Evolutionary conservation across 2,888 invertebrate genomes (phyloP), one percentile per base, ranked within the genome.

Genomic region (Rhabditoides inermis): DNA sequence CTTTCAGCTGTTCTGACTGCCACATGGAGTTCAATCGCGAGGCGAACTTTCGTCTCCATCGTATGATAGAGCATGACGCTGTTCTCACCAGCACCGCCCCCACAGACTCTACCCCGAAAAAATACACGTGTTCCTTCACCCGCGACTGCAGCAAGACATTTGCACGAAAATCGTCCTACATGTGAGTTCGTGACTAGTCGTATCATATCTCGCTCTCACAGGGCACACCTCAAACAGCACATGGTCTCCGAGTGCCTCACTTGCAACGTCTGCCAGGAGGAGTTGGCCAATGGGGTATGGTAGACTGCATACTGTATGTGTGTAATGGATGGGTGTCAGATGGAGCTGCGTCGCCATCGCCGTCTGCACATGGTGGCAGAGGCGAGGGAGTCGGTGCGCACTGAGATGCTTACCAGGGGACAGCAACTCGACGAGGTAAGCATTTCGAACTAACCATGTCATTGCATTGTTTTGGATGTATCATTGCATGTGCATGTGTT

Each of bases 141-240:
- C 45, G 63, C n/a, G n/a, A n/a, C n/a, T n/a, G n/a, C n/a, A n/a
- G n/a, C n/a, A n/a, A n/a, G n/a, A n/a, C n/a, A n/a, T n/a, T n/a
- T n/a, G n/a, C n/a, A n/a, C n/a, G n/a, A n/a, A n/a, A n/a, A n/a
- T n/a, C n/a, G n/a, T n/a, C n/a, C n/a, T n/a, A n/a, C n/a, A n/a
- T n/a, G n/a, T n/a, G n/a, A n/a, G n/a, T n/a, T n/a, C n/a, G n/a
- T n/a, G n/a, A n/a, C n/a, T n/a, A n/a, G n/a, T n/a, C n/a, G n/a
- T n/a, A n/a, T n/a, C n/a, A n/a, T n/a, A 6, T 63, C 49, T 23
- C 22, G 44, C 6, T 58, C 55, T 10, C 59, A 45, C 26, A 35
- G 50, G 10, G 55, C 56, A 10, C 65, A 66, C 55, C 5, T 66
- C 22, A 59, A 53, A 36, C 44, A 52, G 3, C 65, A 66, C 40